These are phyloP conservation scores for Xyrichtys novacula DNA, from an alignment of 2,797 vertebrate genomes.

Conservation along the genomic window DNA sequence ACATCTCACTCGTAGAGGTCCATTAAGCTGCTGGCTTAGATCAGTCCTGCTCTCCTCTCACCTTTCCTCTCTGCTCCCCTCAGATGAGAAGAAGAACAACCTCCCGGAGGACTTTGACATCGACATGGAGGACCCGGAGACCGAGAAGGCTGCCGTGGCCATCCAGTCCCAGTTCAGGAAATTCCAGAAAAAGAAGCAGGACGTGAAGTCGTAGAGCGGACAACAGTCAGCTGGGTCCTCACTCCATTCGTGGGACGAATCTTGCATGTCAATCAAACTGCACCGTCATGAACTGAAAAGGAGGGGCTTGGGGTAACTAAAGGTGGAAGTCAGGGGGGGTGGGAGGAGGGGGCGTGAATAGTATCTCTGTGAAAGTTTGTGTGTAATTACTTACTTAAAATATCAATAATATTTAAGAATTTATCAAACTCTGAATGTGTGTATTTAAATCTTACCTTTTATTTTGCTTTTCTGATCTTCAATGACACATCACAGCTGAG, in stretches of 20 bases:
- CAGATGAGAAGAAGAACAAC: slow-evolving; percentile 90
- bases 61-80: not conserved
- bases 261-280: slow-evolving; percentile 83
- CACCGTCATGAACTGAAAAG: slow-evolving; percentile 72
- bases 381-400: slow-evolving; percentile 46
- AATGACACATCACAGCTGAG: slow-evolving; percentile 16
- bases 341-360: slow-evolving; percentile 14
- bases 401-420: slow-evolving; percentile 50
- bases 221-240: slow-evolving; percentile 55
- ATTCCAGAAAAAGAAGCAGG: slow-evolving; percentile 97
- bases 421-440: slow-evolving; percentile 35
- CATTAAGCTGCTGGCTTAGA: not conserved
- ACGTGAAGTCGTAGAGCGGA: slow-evolving; percentile 88
- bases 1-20: not conserved
- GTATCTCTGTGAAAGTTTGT: slow-evolving; percentile 63
- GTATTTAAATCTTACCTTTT: slow-evolving; percentile 37
- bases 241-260: slow-evolving; percentile 57
- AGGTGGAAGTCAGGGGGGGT: slow-evolving; percentile 14
- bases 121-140: slow-evolving; percentile 94
- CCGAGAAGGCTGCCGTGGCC: slow-evolving; percentile 93
- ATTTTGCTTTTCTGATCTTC: slow-evolving; percentile 42
- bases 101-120: slow-evolving; percentile 93
- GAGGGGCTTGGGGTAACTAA: slow-evolving; percentile 26
- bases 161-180: slow-evolving; percentile 99
- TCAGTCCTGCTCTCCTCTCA: not conserved